phyloP scores from a whole-genome alignment of 2,797 vertebrate species.

The Pseudocheirus occidentalis region DNA sequence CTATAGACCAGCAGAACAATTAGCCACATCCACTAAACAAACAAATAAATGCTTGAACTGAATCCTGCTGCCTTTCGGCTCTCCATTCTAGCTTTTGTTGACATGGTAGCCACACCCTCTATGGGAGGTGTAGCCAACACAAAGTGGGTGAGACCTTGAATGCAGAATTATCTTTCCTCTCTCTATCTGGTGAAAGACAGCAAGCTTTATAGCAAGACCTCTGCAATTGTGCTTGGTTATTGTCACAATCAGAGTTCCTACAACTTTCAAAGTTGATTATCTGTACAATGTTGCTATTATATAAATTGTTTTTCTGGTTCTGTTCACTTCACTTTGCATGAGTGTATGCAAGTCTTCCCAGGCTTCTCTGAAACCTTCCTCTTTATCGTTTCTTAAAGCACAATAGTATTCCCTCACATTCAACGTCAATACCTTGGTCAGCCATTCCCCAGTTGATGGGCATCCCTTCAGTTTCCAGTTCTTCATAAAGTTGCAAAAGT shows the following conservation, averaged over 20 bases:
- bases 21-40: neutral
- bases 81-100: constrained; percentile 95
- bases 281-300: neutral
- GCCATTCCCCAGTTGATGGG: too few species aligned
- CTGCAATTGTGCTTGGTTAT: neutral
- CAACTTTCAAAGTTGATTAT: neutral
- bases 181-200: neutral
- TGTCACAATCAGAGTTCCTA: neutral
- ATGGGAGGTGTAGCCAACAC: constrained; percentile 97
- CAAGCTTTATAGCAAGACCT: neutral
- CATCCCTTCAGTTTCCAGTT: too few species aligned
- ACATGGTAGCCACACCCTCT: constrained; percentile 97
- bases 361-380: too few species aligned
- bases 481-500: too few species aligned
- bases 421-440: too few species aligned
- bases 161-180: constrained; percentile 89
- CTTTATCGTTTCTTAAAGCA: too few species aligned
- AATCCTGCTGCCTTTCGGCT: constrained; percentile 92
- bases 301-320: neutral
- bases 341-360: neutral
- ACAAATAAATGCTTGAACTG: neutral
- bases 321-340: neutral
- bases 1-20: neutral
- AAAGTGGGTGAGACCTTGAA: constrained; percentile 93
- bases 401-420: too few species aligned